Conservation (phyloP, 1,140 invertebrate species). For the Megathymus violae region DNA sequence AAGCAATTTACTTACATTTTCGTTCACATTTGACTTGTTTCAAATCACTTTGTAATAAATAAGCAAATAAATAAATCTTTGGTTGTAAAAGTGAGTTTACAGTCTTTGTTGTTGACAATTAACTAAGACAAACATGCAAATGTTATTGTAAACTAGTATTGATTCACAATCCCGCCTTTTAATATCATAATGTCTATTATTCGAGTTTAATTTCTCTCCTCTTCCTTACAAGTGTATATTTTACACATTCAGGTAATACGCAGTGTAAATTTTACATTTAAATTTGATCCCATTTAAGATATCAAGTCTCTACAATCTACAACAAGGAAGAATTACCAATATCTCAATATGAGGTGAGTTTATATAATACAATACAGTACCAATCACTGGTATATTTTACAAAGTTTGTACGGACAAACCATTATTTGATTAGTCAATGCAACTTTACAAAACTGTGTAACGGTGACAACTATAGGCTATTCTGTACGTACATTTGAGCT, state of each 20-base stretch:
- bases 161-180: not conserved
- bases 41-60: not conserved
- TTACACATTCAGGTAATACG: not conserved
- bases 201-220: conserved; percentile 9
- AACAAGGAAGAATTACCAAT: too few species aligned
- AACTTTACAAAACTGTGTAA: too few species aligned
- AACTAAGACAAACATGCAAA: not conserved
- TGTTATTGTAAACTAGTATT: not conserved
- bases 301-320: not conserved
- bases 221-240: not conserved
- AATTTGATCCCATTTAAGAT: conserved; percentile 11
- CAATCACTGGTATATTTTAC: conserved; percentile 1
- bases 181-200: conserved; percentile 8
- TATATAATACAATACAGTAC: not conserved
- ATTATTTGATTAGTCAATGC: too few species aligned
- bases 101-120: not conserved
- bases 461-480: too few species aligned
- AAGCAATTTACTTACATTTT: too few species aligned
- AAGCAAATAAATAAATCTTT: conserved; percentile 20
- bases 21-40: too few species aligned
- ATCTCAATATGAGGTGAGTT: too few species aligned
- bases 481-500: too few species aligned
- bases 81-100: conserved; percentile 11
- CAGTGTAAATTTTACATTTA: not conserved
- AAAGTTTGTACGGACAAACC: not conserved